Base-by-base conservation (phyloP, 2,113 vertebrate genomes). In the Sinocyclocheilus grahami region DNA sequence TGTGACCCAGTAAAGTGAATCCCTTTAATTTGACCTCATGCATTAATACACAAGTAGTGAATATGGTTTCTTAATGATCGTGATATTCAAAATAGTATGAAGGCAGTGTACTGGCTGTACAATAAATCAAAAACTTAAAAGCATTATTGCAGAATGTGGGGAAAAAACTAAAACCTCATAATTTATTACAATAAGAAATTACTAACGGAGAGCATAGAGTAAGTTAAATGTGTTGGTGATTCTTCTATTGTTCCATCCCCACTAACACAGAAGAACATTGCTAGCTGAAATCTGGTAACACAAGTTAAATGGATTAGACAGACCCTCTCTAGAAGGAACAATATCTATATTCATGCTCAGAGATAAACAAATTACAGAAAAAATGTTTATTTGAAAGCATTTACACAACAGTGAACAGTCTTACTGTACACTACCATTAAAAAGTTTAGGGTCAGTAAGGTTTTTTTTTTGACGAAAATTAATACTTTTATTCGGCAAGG, bases 331-430 rank as follows among this genome's bases (percentile, higher is more conserved):
- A 24, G 39, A 39, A 65, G 65, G 65, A 9, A 53, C 20, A 48
- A 69, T 71, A 53, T 33, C 9, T 83, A 53, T 53, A 46, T 71
- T 71, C 65, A 55, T 55, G 60, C 18, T 71, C 48, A n/a, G 65
- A 82, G 80, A 83, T 83, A 83, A 83, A 83, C 71, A 83, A 83
- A 71, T 83, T 71, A 82, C 46, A 82, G 16, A 53, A 83, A 71
- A 82, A 67, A 81, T 3, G 39, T 82, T 62, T 67, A 65, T 65
- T 67, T 0, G 10, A 67, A 48, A 65, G 39, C 65, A 67, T 82
- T 82, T 82, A 65, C 79, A 82, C 42, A 81, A 65, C 11, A 63
- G 58, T 80, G 58, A 24, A 63, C 30, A 46, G 37, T 20, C 9
- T 27, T 27, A 42, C 42, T 42, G 39, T 46, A 75, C 39, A 74